Percentiles rank a stretch among this genome's conserved stretches.
Evolutionary conservation across 2,888 invertebrate genomes (phyloP).

Genomic region (Amblyjoppa fuscipennis): DNA sequence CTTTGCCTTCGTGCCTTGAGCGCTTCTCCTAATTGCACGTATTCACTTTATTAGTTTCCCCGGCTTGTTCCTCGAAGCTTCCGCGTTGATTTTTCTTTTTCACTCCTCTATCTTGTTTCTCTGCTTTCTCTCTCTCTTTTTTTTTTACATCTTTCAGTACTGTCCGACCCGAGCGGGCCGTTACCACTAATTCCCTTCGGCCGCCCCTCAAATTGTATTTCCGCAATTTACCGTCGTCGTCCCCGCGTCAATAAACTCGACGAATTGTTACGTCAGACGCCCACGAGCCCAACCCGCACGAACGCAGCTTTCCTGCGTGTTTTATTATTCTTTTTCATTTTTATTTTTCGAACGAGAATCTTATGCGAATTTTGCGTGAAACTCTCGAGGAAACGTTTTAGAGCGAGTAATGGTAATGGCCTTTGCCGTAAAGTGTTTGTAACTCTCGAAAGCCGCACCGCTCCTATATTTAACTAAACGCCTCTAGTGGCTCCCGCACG

Average conservation of each 20-base stretch:
- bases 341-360: not conserved
- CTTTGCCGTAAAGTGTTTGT: slow-evolving; percentile 56
- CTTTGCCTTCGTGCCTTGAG: slow-evolving; percentile 45
- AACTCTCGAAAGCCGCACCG: slow-evolving; percentile 44
- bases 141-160: not conserved
- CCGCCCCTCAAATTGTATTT: slow-evolving; percentile 12
- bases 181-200: not conserved
- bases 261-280: slow-evolving; percentile 44
- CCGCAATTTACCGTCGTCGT: slow-evolving; percentile 15
- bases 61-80: slow-evolving; percentile 2
- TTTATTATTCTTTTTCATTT: not conserved
- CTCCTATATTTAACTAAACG: slow-evolving; percentile 62
- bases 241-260: slow-evolving; percentile 23
- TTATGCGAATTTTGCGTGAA: slow-evolving; percentile 19
- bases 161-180: not conserved
- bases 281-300: not conserved
- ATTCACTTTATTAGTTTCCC: slow-evolving; percentile 50
- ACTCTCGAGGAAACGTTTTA: slow-evolving; percentile 49
- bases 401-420: slow-evolving; percentile 54
- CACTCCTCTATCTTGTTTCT: not conserved
- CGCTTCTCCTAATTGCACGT: slow-evolving; percentile 50
- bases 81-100: not conserved
- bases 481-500: slow-evolving; percentile 22
- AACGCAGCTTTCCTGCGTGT: not conserved
- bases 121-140: not conserved